phyloP scores from a whole-genome alignment of 2,113 vertebrate genomes.

The Mastomys coucha region DNA sequence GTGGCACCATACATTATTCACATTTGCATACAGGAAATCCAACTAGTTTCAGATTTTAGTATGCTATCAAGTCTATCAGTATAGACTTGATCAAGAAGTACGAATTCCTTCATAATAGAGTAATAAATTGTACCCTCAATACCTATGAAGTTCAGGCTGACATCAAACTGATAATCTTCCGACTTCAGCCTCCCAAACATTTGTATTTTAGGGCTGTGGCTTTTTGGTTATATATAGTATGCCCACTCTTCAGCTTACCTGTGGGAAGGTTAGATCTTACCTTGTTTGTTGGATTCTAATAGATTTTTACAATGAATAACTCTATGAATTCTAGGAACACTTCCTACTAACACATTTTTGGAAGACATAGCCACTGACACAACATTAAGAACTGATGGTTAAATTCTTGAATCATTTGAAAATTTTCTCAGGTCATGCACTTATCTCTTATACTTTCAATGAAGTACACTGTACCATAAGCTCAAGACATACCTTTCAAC shows the following conservation, averaged over 20 bases:
- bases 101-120: neutral
- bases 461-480: neutral
- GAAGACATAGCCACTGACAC: neutral
- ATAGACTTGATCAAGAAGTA: neutral
- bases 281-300: neutral
- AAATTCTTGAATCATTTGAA: conserved; percentile 5
- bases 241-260: neutral
- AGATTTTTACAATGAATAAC: neutral
- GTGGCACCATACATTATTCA: neutral
- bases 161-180: neutral
- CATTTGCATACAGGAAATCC: conserved; percentile 44
- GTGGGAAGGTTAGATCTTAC: neutral
- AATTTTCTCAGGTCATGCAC: neutral
- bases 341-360: neutral
- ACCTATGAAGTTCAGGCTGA: too few relatives aligned
- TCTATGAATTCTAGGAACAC: neutral
- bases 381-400: neutral
- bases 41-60: conserved; percentile 5
- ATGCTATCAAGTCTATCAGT: neutral
- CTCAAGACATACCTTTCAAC: neutral
- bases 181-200: neutral
- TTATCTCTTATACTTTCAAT: neutral
- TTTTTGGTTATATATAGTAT: neutral
- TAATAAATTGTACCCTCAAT: neutral
- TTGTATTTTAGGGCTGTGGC: too few relatives aligned